Evolutionary conservation across 2,888 invertebrate genomes (phyloP).

Genomic region (Alitta virens): DNA sequence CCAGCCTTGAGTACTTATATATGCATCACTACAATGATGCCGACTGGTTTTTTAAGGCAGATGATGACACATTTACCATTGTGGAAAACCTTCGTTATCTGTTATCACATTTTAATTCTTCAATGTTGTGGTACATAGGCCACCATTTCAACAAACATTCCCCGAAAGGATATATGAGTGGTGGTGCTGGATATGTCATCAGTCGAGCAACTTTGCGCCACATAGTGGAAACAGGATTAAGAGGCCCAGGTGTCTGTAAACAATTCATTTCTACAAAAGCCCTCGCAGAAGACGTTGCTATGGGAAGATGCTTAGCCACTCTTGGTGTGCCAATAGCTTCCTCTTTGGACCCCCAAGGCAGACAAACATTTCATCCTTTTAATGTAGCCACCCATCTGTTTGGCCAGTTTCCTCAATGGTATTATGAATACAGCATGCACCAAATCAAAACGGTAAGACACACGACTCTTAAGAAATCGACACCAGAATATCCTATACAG

Average conservation of each 20-base stretch:
- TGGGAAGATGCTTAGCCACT: constrained; percentile 1
- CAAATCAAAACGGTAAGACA: constrained; percentile 11
- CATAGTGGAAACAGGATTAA: constrained; percentile 46
- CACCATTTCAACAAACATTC: constrained; percentile 10
- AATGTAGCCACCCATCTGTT: constrained; percentile 12
- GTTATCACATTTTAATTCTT: constrained; percentile 16
- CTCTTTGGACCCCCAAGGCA: constrained; percentile 2
- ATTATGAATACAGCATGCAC: constrained; percentile 7
- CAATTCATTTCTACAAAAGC: background rate
- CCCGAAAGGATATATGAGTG: constrained; percentile 57
- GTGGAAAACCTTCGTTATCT: constrained; percentile 27
- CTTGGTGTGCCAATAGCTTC: background rate
- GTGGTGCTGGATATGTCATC: constrained; percentile 79
- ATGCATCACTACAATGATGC: background rate
- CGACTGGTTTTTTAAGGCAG: constrained; percentile 27
- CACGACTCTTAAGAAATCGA: too few relatives aligned
- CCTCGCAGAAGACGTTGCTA: constrained; percentile 8
- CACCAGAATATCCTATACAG: too few relatives aligned
- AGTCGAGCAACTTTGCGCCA: constrained; percentile 71
- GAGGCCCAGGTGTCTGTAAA: background rate
- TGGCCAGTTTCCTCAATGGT: constrained; percentile 6
- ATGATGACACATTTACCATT: constrained; percentile 30
- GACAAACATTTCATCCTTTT: constrained; percentile 12
- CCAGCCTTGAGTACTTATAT: constrained; percentile 1
- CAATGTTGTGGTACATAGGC: constrained; percentile 19